phyloP scores from a whole-genome alignment of 2,797 vertebrate species.

The Etheostoma perlongum region DNA sequence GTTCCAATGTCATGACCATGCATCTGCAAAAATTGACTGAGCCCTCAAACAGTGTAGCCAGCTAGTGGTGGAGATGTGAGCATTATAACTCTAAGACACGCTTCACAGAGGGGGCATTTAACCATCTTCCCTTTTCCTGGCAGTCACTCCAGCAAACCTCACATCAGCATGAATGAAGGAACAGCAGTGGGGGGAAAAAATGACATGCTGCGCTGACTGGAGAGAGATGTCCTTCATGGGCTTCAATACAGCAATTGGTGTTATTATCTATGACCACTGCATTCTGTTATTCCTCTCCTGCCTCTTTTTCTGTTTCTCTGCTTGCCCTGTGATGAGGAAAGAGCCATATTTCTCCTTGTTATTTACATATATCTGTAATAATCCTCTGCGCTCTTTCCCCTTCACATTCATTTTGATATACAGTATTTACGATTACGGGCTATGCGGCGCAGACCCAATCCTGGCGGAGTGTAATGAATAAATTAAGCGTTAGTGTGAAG shows the following conservation, averaged over 20 bases:
- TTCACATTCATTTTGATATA: constrained; percentile 68
- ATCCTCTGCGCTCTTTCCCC: constrained; percentile 55
- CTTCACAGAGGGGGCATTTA: constrained; percentile 63
- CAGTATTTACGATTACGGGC: constrained; percentile 66
- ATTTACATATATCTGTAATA: constrained; percentile 74
- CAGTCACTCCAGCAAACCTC: constrained; percentile 57
- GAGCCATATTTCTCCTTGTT: constrained; percentile 58
- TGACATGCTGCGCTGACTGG: constrained; percentile 58
- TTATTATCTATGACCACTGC: constrained; percentile 72
- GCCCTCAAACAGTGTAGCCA: constrained; percentile 45
- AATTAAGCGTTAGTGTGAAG: constrained; percentile 75
- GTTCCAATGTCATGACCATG: constrained; percentile 54
- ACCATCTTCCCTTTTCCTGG: constrained; percentile 53
- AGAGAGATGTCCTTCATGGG: constrained; percentile 72
- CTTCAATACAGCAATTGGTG: constrained; percentile 62
- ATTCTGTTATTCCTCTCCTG: constrained; percentile 57
- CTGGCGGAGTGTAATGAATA: constrained; percentile 73
- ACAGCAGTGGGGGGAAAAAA: constrained; percentile 53
- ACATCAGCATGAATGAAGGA: constrained; percentile 62
- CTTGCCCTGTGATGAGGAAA: constrained; percentile 38
- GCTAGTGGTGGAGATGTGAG: constrained; percentile 51
- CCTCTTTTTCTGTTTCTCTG: constrained; percentile 31
- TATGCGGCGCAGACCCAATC: constrained; percentile 33
- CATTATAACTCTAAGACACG: constrained; percentile 52
- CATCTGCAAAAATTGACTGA: constrained; percentile 48